Percentiles rank a stretch among this genome's conserved stretches.
Evolutionary conservation across 2,113 vertebrate genomes (phyloP).

Genomic region (Caloenas nicobarica): DNA sequence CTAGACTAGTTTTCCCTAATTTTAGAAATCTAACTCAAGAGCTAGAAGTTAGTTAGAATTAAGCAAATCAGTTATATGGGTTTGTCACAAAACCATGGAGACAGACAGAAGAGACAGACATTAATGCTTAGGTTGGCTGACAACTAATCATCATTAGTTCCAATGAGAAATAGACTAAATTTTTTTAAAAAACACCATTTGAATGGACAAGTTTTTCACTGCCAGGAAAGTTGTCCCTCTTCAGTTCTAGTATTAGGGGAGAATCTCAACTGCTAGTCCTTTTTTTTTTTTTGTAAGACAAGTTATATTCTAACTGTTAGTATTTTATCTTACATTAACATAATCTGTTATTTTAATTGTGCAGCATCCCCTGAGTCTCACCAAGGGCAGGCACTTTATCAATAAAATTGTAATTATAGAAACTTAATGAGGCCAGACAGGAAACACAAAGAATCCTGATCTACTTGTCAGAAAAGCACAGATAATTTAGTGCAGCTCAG

Average conservation of each 20-base stretch:
- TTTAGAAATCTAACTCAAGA: not conserved
- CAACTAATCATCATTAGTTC: not conserved
- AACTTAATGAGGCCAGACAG: conserved; percentile 46
- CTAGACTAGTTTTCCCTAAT: not conserved
- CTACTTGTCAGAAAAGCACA: not conserved
- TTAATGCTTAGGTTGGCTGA: not conserved
- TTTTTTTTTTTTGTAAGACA: not conserved
- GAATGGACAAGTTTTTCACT: not conserved
- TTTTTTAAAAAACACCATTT: not conserved
- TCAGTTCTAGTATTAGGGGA: not conserved
- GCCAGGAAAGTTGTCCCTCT: not conserved
- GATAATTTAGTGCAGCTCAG: conserved; percentile 15
- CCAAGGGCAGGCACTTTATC: conserved; percentile 52
- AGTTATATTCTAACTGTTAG: conserved; percentile 5
- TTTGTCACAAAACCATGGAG: not conserved
- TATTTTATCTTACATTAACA: not conserved
- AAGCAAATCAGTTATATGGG: not conserved
- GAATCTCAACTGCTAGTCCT: not conserved
- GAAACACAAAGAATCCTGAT: conserved; percentile 34
- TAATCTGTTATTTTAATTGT: conserved; percentile 57
- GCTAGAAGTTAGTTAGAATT: not conserved
- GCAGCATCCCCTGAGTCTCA: not conserved
- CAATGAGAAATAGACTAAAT: not conserved
- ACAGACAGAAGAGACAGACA: not conserved
- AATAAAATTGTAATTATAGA: conserved; percentile 48